These are phyloP conservation scores for Plutella xylostella DNA, from an alignment of 2,888 invertebrate species.

Conservation along the genomic window DNA sequence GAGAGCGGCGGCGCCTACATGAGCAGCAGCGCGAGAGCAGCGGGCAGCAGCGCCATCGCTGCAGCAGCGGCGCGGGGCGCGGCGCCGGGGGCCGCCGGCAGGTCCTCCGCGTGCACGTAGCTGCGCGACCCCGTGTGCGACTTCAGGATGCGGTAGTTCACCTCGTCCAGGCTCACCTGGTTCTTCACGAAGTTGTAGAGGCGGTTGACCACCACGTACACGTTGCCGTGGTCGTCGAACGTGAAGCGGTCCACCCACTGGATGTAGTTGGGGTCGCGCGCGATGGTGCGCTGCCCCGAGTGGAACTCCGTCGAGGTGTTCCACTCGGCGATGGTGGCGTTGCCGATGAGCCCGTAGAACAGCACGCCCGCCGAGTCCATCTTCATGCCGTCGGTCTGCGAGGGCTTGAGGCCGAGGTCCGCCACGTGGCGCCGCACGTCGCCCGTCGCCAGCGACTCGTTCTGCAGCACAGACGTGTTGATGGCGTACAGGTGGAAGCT, in stretches of 20 bases:
- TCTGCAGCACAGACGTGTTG: conserved; percentile 70
- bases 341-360: conserved; percentile 77
- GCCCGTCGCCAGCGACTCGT: conserved; percentile 51
- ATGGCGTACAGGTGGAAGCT: conserved; percentile 76
- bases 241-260: conserved; percentile 82
- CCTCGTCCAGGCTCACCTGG: conserved; percentile 66
- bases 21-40: conserved; percentile 45
- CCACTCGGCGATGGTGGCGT: conserved; percentile 78
- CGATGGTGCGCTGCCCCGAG: conserved; percentile 73
- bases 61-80: conserved; percentile 38
- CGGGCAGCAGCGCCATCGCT: conserved; percentile 32
- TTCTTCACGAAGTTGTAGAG: conserved; percentile 75
- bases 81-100: conserved; percentile 24
- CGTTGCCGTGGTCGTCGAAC: conserved; percentile 74
- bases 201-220: conserved; percentile 77
- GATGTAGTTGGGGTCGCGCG: conserved; percentile 74
- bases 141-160: conserved; percentile 76
- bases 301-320: conserved; percentile 71
- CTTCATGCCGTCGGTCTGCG: conserved; percentile 80
- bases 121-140: conserved; percentile 72
- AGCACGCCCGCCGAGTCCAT: conserved; percentile 78
- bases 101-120: conserved; percentile 70
- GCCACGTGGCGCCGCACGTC: conserved; percentile 59
- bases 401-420: conserved; percentile 72
- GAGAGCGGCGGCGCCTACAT: conserved; percentile 34